phyloP scores from a whole-genome alignment of 2,888 invertebrate genomes.

The Drosophila ezoana region DNA sequence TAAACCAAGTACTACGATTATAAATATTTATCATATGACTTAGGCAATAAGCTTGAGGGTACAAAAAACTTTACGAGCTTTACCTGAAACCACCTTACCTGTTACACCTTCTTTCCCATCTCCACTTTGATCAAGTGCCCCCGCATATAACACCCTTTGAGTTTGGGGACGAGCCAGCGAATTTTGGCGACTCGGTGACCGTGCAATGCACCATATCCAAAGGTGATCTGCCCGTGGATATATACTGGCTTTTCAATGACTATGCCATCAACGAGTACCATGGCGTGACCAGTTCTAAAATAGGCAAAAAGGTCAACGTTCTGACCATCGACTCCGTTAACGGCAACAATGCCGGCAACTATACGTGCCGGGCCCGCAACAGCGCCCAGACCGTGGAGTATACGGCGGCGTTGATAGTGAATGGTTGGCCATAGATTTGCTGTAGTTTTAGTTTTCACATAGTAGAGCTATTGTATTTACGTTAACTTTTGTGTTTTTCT shows the following conservation, averaged over 20 bases:
- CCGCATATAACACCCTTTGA: conserved; percentile 86
- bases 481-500: conserved; percentile 21
- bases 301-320: conserved; percentile 86
- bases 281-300: conserved; percentile 85
- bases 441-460: conserved; percentile 12
- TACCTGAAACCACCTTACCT: neutral
- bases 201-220: conserved; percentile 88
- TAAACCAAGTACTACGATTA: neutral
- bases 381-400: conserved; percentile 86
- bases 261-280: conserved; percentile 87
- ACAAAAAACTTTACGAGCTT: neutral
- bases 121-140: conserved; percentile 78
- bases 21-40: conserved; percentile 26
- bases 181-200: conserved; percentile 88
- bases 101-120: neutral
- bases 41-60: conserved; percentile 33
- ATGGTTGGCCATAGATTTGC: conserved; percentile 83
- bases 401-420: conserved; percentile 86
- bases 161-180: conserved; percentile 87
- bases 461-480: conserved; percentile 11
- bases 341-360: conserved; percentile 87
- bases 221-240: conserved; percentile 89
- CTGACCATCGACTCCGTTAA: conserved; percentile 87
- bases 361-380: conserved; percentile 87
- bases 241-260: conserved; percentile 89